Base-by-base conservation (phyloP, 2,113 vertebrate species). In the Trogon surrucura region DNA sequence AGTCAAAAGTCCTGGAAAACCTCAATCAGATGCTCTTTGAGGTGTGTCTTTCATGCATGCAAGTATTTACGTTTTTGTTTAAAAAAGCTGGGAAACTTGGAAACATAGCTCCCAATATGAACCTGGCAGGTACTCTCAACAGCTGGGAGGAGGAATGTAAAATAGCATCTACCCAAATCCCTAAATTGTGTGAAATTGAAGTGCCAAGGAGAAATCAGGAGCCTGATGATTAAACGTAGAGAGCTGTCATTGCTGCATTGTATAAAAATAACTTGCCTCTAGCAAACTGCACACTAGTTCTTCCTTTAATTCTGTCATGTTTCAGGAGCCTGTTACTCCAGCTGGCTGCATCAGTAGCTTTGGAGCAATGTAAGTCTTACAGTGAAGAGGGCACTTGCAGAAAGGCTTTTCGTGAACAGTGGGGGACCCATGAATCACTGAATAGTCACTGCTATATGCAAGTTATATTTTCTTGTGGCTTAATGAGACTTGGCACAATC, bases 241-340 rank as follows among this genome's bases (percentile, higher is more conserved):
- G 94, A 96, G 89, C 95, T 98, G 96, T 97, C 97, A 96, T 96
- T 96, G 85, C 69, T 74, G 96, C 79, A 95, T 98, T 96, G 95
- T 96, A 97, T 97, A 97, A 97, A 97, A 98, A 98, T 97, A 97
- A 97, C 94, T 96, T 38, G 97, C 98, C 95, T 97, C 79, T 71
- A 97, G 98, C 97, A 96, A 94, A 95, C 88, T 1, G 5, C 85
- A 74, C 78, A 78, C 88, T 84, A 77, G 97, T 96, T 97, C 96
- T 97, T 94, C 81, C 95, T 96, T 96, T 94, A 97, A 96, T 97
- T 97, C 96, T 97, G 97, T 97, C 97, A 97, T 92, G 97, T 97
- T 93, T 97, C 64, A 19, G 96, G 85, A 97, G 95, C 72, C 86
- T 78, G 47, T 64, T 90, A 93, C 97, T 98, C 85, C 30, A 69